phyloP scores from a whole-genome alignment of 2,888 invertebrate genomes.

The Lepidonotus clava region DNA sequence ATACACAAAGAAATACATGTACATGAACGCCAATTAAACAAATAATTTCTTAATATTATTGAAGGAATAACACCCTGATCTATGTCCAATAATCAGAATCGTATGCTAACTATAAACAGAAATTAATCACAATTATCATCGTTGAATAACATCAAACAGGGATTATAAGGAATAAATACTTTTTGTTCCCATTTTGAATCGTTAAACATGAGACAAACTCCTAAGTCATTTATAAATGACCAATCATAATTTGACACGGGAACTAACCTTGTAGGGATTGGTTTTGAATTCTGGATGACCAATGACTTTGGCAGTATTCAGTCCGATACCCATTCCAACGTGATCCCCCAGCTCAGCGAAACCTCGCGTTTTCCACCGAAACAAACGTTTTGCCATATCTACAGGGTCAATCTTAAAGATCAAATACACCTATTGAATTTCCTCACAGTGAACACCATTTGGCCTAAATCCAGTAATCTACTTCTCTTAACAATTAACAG shows the following conservation, averaged over 20 bases:
- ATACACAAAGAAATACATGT: too few relatives aligned
- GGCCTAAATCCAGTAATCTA: neutral
- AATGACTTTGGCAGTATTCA: conserved; percentile 71
- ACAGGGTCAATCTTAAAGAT: conserved; percentile 68
- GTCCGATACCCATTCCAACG: conserved; percentile 72
- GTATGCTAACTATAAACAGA: too few relatives aligned
- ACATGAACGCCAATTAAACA: too few relatives aligned
- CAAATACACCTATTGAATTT: neutral
- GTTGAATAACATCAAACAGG: too few relatives aligned
- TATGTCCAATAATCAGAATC: too few relatives aligned
- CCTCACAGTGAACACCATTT: neutral
- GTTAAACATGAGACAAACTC: too few relatives aligned
- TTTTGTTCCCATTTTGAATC: too few relatives aligned
- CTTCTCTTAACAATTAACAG: neutral
- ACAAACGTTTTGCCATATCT: conserved; percentile 72
- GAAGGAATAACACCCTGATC: too few relatives aligned
- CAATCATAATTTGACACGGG: neutral
- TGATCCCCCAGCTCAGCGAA: conserved; percentile 75
- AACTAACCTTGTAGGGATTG: conserved; percentile 71
- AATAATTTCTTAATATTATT: too few relatives aligned
- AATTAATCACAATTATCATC: too few relatives aligned
- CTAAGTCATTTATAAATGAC: neutral
- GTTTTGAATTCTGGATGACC: conserved; percentile 72
- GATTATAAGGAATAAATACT: too few relatives aligned
- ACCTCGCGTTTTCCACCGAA: conserved; percentile 74